These are phyloP conservation scores for Ophioninae sp. DNA, from an alignment of 2,888 invertebrate genomes.

Conservation along the genomic window DNA sequence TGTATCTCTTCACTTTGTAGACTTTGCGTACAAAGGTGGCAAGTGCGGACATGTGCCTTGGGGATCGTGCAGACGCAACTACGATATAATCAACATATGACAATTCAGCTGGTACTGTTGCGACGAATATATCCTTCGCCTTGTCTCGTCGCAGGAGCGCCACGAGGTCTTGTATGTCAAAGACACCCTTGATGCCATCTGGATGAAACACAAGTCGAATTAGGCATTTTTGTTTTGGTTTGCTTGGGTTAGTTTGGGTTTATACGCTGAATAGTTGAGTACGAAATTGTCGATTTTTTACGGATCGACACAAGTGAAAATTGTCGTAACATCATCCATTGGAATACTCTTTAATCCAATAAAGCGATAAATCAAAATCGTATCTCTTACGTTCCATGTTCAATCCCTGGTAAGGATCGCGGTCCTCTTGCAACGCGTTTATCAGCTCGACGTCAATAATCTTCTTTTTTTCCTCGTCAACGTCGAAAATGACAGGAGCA, in stretches of 20 bases:
- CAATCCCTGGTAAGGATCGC: conserved; percentile 85
- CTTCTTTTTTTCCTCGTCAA: conserved; percentile 85
- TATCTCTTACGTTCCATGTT: conserved; percentile 83
- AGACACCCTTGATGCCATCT: conserved; percentile 94
- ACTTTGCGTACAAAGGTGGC: conserved; percentile 89
- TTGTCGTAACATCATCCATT: too few relatives aligned
- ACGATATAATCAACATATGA: conserved; percentile 94
- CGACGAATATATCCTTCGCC: conserved; percentile 91
- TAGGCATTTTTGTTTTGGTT: not conserved
- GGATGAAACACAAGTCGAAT: conserved; percentile 69
- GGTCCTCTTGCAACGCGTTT: conserved; percentile 77
- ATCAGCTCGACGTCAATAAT: conserved; percentile 74
- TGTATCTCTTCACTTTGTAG: conserved; percentile 87
- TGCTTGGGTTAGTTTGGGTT: too few relatives aligned
- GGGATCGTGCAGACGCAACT: conserved; percentile 88
- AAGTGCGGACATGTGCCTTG: conserved; percentile 88
- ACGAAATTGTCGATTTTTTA: too few relatives aligned
- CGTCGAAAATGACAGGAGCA: conserved; percentile 87
- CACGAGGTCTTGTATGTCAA: conserved; percentile 93
- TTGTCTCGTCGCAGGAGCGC: conserved; percentile 89
- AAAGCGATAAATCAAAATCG: not conserved
- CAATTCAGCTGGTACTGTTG: conserved; percentile 87
- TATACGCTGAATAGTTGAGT: too few relatives aligned
- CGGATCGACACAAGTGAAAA: too few relatives aligned
- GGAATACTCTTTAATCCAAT: not conserved